A percentile compares a stretch with the other conserved stretches of the same genome.
Evolutionary conservation across 2,888 invertebrate genomes (phyloP).

Genomic region (Celastrina argiolus): DNA sequence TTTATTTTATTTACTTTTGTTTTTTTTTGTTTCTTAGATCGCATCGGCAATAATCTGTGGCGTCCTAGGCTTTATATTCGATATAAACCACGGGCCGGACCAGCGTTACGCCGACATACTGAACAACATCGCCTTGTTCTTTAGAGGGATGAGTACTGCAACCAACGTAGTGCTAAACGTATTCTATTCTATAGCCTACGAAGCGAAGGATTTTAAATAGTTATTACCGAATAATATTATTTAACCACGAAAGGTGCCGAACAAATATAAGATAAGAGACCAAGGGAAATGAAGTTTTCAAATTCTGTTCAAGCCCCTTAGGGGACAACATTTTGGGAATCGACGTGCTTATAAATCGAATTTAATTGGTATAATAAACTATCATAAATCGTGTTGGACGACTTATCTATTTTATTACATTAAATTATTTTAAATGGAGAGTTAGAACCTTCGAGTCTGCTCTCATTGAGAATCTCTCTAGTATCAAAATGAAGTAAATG

Average conservation of each 20-base stretch:
- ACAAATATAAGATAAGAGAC: neutral
- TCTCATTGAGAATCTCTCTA: neutral
- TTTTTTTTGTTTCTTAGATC: slow-evolving; percentile 66
- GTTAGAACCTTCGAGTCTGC: too few species aligned
- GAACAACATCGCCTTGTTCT: slow-evolving; percentile 78
- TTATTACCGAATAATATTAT: neutral
- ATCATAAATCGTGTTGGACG: too few species aligned
- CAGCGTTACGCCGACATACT: slow-evolving; percentile 77
- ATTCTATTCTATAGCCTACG: slow-evolving; percentile 61
- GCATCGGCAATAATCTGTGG: slow-evolving; percentile 79
- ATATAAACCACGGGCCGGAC: slow-evolving; percentile 80
- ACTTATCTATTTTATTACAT: too few species aligned
- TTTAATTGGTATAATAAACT: too few species aligned
- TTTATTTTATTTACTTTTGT: slow-evolving; percentile 44
- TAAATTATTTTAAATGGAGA: too few species aligned
- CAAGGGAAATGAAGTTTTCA: too few species aligned
- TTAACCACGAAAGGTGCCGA: neutral
- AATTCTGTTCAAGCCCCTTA: too few species aligned
- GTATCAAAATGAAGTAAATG: neutral
- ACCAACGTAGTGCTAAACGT: slow-evolving; percentile 80
- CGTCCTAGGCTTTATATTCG: slow-evolving; percentile 76
- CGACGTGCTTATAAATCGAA: too few species aligned
- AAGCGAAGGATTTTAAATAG: slow-evolving; percentile 16
- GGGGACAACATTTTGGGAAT: too few species aligned
- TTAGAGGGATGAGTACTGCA: slow-evolving; percentile 79